phyloP scores from a whole-genome alignment of 2,888 invertebrate species.

The Amiota communis region DNA sequence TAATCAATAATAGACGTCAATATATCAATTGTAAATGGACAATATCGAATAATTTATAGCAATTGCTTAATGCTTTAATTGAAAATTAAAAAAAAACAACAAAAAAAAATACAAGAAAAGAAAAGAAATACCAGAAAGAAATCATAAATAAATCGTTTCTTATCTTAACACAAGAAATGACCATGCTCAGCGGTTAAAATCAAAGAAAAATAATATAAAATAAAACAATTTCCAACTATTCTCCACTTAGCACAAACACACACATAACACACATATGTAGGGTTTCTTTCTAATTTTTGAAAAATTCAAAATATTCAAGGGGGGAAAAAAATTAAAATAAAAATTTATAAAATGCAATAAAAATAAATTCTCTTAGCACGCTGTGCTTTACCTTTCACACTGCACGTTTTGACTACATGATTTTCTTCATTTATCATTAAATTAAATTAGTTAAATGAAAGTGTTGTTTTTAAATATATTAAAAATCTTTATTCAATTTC shows the following conservation, averaged over 20 bases:
- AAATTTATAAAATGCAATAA: not conserved
- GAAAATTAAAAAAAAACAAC: slow-evolving; percentile 56
- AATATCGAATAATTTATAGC: slow-evolving; percentile 57
- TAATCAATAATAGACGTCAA: not conserved
- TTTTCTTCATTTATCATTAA: too few relatives aligned
- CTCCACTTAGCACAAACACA: slow-evolving; percentile 40
- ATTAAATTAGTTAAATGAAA: not conserved
- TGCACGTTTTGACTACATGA: too few relatives aligned
- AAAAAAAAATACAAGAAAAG: slow-evolving; percentile 18
- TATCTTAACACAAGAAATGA: slow-evolving; percentile 45
- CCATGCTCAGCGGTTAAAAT: slow-evolving; percentile 41
- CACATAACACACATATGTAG: not conserved
- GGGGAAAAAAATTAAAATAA: not conserved
- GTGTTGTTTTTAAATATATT: not conserved
- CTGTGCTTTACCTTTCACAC: too few relatives aligned
- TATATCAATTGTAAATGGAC: slow-evolving; percentile 3
- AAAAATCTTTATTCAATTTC: not conserved
- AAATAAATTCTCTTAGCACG: not conserved
- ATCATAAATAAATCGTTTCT: slow-evolving; percentile 63
- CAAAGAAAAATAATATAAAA: slow-evolving; percentile 52
- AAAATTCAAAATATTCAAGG: not conserved
- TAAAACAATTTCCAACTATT: too few relatives aligned
- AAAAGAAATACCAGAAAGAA: slow-evolving; percentile 49
- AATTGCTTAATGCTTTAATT: slow-evolving; percentile 64
- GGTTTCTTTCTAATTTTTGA: too few relatives aligned